Base-by-base conservation (phyloP, 2,797 vertebrate species). In the Chromobotia macracanthus region DNA sequence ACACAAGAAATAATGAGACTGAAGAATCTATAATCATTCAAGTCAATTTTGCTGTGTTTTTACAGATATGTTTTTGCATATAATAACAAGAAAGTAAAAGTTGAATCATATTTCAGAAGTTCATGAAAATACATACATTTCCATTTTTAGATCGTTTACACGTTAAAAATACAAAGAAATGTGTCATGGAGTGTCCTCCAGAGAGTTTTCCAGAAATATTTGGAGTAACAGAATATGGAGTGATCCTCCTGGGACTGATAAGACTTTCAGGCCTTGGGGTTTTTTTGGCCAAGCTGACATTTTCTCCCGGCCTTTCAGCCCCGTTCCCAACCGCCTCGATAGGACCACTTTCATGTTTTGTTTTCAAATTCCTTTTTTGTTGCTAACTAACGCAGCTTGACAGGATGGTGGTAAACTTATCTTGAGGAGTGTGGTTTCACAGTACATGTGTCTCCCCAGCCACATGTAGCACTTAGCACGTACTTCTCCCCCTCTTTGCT, bases 391-490 rank as follows among this genome's bases (percentile, higher is more conserved):
- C 84, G 70, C n/a, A 70, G 80, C 84, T 87, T 90, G 91, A 92
- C 90, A 91, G 87, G 82, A 87, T 89, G 77, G 83, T 87, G 84
- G 87, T 84, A 86, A 92, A 94, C 93, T 92, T 93, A 94, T 94
- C 92, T 94, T 87, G 86, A 87, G 93, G 92, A 95, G 94, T 87
- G 88, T 90, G 90, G 91, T 91, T 89, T 92, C 94, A 91, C 92
- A 90, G 90, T 91, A 92, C 89, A 82, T 87, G 91, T 88, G 18
- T 1, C 53, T 89, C 90, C 93, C 94, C 94, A 94, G 90, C 44
- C 79, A 91, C 90, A 92, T 92, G 90, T 88, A 93, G 93, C 92
- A 92, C 94, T 95, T 95, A 94, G 94, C 93, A 93, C 94, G 93
- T 93, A 44, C 41, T 44, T 93, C 85, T 90, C 93, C 21, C 89